Conservation (phyloP, 2,113 vertebrate species). For the Pangasianodon gigas region DNA sequence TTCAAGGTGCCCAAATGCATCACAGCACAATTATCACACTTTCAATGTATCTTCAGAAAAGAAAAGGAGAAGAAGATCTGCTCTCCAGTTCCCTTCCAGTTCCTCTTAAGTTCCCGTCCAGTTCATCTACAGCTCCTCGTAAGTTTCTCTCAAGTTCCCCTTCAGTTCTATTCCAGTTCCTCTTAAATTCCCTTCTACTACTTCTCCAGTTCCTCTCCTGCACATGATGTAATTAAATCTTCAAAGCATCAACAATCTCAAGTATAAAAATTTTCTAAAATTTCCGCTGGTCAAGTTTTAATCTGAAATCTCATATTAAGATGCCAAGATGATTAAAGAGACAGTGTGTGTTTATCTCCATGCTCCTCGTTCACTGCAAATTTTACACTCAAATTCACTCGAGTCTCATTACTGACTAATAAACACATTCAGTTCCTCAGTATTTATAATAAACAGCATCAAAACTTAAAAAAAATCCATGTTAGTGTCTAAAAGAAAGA, state of each 20-base stretch:
- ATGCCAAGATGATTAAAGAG: neutral
- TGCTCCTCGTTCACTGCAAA: neutral
- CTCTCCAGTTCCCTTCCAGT: neutral
- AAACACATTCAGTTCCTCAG: neutral
- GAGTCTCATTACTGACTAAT: neutral
- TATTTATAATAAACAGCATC: neutral
- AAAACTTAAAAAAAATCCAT: neutral
- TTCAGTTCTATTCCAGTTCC: neutral
- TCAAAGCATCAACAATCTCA: neutral
- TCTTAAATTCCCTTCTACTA: neutral
- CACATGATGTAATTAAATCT: neutral
- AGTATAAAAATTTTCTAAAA: neutral
- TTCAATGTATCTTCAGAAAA: slow-evolving; percentile 41
- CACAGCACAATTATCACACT: slow-evolving; percentile 68
- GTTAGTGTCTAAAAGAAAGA: slow-evolving; percentile 16
- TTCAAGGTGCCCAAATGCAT: slow-evolving; percentile 79
- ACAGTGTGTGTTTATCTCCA: neutral
- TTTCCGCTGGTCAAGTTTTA: neutral
- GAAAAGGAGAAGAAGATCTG: slow-evolving; percentile 24
- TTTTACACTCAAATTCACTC: neutral
- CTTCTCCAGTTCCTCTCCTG: neutral
- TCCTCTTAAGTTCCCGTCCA: neutral
- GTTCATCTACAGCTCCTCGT: neutral
- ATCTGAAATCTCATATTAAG: neutral
- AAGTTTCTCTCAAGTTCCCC: neutral